Conservation (phyloP, 2,797 vertebrate species). For the Selene dorsalis region DNA sequence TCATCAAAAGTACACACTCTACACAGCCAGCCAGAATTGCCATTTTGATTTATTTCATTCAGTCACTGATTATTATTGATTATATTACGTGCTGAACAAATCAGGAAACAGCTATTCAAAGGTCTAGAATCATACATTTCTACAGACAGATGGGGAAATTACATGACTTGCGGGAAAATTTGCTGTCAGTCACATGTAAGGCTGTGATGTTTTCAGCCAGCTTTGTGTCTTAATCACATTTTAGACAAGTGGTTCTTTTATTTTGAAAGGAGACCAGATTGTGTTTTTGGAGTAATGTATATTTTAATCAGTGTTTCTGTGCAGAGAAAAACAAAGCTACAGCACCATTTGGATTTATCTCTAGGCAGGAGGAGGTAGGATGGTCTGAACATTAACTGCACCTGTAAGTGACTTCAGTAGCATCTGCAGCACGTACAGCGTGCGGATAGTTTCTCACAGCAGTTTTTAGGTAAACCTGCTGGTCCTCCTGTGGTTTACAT, state of each 20-base stretch:
- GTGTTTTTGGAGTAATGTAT: neutral
- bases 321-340: neutral
- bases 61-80: neutral
- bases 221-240: neutral
- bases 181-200: neutral
- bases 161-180: neutral
- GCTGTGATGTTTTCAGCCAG: neutral
- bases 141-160: neutral
- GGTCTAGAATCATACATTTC: neutral
- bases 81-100: neutral
- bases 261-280: neutral
- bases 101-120: no score
- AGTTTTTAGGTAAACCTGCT: neutral
- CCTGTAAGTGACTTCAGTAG: neutral
- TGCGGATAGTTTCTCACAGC: neutral
- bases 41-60: neutral
- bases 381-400: neutral
- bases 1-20: neutral
- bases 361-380: neutral
- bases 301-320: neutral
- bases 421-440: neutral
- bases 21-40: neutral
- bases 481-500: neutral
- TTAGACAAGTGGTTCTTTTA: neutral
- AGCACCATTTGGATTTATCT: neutral